These are phyloP conservation scores for Peromyscus californicus DNA, from an alignment of 2,113 vertebrate genomes.

Conservation along the genomic window DNA sequence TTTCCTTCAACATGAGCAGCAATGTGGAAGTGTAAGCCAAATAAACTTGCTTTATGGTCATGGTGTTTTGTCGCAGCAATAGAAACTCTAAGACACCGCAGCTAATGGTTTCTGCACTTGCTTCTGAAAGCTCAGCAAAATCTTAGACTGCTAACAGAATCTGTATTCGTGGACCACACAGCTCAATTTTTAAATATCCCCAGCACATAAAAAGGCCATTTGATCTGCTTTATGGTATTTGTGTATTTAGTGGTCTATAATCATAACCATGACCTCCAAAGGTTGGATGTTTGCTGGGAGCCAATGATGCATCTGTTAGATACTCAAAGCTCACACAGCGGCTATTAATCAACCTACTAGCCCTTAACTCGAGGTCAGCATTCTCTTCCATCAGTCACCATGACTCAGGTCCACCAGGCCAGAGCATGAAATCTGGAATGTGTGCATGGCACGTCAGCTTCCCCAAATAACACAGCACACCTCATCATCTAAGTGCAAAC, in stretches of 20 bases:
- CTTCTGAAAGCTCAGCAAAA: conserved; percentile 63
- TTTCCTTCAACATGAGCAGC: not conserved
- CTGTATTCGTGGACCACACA: conserved; percentile 51
- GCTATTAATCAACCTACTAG: conserved; percentile 58
- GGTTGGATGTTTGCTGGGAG: conserved; percentile 67
- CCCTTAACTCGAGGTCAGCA: not conserved
- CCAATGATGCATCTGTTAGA: conserved; percentile 70
- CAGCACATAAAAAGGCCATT: conserved; percentile 65
- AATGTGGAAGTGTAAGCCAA: not conserved
- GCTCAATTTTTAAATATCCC: conserved; percentile 70
- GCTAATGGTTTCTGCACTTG: conserved; percentile 36
- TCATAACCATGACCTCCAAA: conserved; percentile 67
- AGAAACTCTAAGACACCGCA: not conserved
- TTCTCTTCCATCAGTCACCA: conserved; percentile 53
- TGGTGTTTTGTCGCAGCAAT: not conserved
- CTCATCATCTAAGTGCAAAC: not conserved
- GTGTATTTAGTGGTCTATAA: conserved; percentile 74
- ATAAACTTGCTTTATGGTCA: not conserved
- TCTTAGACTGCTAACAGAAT: conserved; percentile 71
- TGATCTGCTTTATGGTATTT: conserved; percentile 68
- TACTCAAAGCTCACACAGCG: not conserved
- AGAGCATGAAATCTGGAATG: conserved; percentile 50
- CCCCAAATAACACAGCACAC: not conserved
- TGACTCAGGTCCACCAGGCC: conserved; percentile 22
- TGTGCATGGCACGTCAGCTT: not conserved